A percentile compares a stretch with the other conserved stretches of the same genome.
These are phyloP conservation scores for Podarcis raffonei DNA, from an alignment of 2,113 vertebrate species.

Conservation along the genomic window DNA sequence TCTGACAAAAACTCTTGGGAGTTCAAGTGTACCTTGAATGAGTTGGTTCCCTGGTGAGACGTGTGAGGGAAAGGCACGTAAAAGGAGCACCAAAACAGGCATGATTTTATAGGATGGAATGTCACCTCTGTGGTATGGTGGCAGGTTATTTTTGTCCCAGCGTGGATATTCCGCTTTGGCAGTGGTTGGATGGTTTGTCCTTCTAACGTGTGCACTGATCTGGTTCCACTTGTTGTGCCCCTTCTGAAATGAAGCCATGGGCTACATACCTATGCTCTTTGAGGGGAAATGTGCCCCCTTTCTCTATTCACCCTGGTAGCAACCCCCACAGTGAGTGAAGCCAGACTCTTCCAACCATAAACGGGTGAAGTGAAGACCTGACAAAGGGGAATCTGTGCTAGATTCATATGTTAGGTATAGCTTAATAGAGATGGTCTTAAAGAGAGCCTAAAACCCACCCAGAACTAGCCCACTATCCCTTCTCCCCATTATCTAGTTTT, in stretches of 20 bases:
- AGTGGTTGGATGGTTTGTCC: background rate
- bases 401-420: too few species aligned
- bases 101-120: background rate
- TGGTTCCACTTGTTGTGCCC: background rate
- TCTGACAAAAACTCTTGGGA: background rate
- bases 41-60: background rate
- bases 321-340: background rate
- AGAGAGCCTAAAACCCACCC: background rate
- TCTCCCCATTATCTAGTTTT: background rate
- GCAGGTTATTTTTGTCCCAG: background rate
- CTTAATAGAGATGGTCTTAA: background rate
- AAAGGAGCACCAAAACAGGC: background rate
- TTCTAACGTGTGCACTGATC: background rate
- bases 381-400: background rate
- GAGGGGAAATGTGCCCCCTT: background rate
- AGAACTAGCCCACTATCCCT: background rate
- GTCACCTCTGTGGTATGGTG: background rate
- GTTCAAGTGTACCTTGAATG: background rate
- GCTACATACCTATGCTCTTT: background rate
- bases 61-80: background rate
- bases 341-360: background rate
- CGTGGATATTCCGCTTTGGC: background rate
- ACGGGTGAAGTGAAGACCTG: background rate
- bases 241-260: background rate
- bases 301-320: background rate